Conservation (phyloP, 2,113 vertebrate genomes). For the Alaudala cheleensis region DNA sequence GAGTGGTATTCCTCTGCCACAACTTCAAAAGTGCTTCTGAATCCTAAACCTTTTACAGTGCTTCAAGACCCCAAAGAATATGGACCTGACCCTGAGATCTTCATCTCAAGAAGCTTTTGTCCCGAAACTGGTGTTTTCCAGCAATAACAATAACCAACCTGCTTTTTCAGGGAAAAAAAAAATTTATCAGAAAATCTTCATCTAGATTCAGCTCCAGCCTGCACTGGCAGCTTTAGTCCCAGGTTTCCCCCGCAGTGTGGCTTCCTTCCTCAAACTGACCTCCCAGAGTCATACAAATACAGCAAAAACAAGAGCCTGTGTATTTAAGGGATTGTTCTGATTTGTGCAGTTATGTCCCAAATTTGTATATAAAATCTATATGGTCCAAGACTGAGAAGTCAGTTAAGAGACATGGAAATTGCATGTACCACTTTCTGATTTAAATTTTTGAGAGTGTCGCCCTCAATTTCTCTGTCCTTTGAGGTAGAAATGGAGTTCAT, state of each 20-base stretch:
- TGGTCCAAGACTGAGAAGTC: background rate
- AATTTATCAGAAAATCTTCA: background rate
- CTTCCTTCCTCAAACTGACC: background rate
- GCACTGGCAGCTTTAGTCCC: background rate
- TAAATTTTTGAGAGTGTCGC: accelerated
- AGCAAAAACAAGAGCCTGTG: background rate
- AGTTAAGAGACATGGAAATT: background rate
- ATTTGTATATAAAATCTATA: background rate
- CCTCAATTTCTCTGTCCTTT: background rate
- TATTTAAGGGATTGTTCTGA: background rate
- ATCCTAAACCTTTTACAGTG: background rate
- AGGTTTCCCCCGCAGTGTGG: background rate
- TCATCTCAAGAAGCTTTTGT: background rate
- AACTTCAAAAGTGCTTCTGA: background rate
- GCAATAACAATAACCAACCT: background rate
- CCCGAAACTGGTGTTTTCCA: background rate
- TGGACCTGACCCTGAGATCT: background rate
- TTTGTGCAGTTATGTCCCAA: background rate
- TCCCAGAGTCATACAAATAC: background rate
- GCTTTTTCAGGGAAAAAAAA: background rate
- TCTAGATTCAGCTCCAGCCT: background rate
- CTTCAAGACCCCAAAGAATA: background rate
- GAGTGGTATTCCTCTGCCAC: background rate
- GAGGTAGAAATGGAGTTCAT: background rate
- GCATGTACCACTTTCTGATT: background rate